Percentiles rank a stretch among this genome's conserved stretches.
Evolutionary conservation across 2,113 vertebrate species (phyloP).

Genomic region (Choloepus hoffmanni): DNA sequence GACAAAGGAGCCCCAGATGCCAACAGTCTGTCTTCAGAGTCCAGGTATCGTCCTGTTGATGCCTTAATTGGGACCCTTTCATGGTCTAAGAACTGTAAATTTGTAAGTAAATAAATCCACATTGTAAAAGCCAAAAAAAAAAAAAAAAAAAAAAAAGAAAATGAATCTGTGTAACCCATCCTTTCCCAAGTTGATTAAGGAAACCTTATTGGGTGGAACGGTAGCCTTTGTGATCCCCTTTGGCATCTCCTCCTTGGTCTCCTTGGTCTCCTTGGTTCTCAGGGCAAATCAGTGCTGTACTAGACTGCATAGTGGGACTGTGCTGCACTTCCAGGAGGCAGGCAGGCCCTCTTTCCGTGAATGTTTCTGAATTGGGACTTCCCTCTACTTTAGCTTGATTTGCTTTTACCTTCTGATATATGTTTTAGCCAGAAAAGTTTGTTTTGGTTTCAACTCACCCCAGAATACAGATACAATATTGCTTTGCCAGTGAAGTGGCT

Average conservation of each 20-base stretch:
- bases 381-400: background rate
- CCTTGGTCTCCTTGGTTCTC: background rate
- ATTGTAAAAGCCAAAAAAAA: too few relatives aligned
- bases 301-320: background rate
- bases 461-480: background rate
- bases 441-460: conserved; percentile 37
- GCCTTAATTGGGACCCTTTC: too few relatives aligned
- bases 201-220: background rate
- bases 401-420: background rate
- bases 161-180: background rate
- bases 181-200: background rate
- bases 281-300: background rate
- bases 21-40: too few relatives aligned
- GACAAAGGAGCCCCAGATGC: too few relatives aligned
- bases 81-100: too few relatives aligned
- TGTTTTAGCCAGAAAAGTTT: conserved; percentile 27
- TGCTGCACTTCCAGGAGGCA: background rate
- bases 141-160: too few relatives aligned
- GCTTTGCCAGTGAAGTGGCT: background rate
- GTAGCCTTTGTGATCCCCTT: too few relatives aligned
- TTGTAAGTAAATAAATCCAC: too few relatives aligned
- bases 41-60: too few relatives aligned
- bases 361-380: background rate
- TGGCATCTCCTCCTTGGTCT: too few relatives aligned
- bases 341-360: background rate